Evolutionary conservation across 2,888 invertebrate genomes (phyloP).

Genomic region (Orthosia cruda): DNA sequence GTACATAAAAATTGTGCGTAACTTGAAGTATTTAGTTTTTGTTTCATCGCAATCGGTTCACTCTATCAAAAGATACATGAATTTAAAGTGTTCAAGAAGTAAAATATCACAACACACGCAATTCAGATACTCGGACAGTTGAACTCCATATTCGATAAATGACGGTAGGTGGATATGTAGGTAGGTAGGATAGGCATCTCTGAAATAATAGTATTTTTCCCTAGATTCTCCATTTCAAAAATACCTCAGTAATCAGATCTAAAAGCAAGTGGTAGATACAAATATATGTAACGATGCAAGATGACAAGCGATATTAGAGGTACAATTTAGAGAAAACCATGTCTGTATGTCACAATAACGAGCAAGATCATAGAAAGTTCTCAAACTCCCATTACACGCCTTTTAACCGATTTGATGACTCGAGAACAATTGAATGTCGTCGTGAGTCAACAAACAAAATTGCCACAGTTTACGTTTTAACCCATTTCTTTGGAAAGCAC

Average conservation of each 20-base stretch:
- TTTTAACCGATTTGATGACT: constrained; percentile 56
- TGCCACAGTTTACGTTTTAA: constrained; percentile 19
- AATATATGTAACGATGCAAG: background rate
- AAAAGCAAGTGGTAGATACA: background rate
- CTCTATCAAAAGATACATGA: no score
- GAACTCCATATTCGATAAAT: no score
- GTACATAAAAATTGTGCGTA: no score
- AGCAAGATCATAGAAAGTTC: constrained; percentile 54
- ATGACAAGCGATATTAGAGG: background rate
- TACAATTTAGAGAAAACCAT: constrained; percentile 16
- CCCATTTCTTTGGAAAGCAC: constrained; percentile 50
- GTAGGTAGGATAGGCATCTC: background rate
- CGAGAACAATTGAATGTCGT: constrained; percentile 48
- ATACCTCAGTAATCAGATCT: background rate
- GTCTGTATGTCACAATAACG: constrained; percentile 35
- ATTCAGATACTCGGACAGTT: no score
- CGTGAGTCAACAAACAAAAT: constrained; percentile 30
- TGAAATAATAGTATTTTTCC: background rate
- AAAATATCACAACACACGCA: no score
- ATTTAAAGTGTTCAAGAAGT: no score
- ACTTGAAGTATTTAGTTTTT: no score
- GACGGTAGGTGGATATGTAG: no score
- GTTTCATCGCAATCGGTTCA: no score
- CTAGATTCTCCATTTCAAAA: background rate
- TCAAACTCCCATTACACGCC: constrained; percentile 42